These are phyloP conservation scores for Portevinia maculata DNA, from an alignment of 2,888 invertebrate species.

Conservation along the genomic window DNA sequence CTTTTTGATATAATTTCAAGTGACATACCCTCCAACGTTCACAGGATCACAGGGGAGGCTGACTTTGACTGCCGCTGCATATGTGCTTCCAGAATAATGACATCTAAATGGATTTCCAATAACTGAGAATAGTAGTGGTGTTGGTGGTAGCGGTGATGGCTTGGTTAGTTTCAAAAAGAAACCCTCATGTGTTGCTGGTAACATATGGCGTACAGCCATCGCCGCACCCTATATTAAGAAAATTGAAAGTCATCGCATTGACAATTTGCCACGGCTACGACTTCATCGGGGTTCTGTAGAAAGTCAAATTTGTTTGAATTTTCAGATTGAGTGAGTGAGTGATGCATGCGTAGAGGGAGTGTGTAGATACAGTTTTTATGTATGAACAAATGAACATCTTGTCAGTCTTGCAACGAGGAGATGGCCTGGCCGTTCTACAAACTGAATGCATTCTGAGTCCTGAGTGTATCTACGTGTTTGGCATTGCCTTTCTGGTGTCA, in stretches of 20 bases:
- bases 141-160: slow-evolving; percentile 29
- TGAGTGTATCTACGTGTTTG: slow-evolving; percentile 28
- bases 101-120: slow-evolving; percentile 74
- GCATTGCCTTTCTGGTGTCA: slow-evolving; percentile 34
- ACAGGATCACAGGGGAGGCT: slow-evolving; percentile 2
- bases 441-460: background rate
- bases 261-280: slow-evolving; percentile 72
- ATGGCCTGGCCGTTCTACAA: background rate
- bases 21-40: slow-evolving; percentile 51
- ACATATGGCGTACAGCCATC: slow-evolving; percentile 59
- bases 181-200: slow-evolving; percentile 51
- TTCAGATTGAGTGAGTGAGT: slow-evolving; percentile 36
- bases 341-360: slow-evolving; percentile 37
- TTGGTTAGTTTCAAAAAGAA: slow-evolving; percentile 49
- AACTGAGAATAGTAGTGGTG: slow-evolving; percentile 57
- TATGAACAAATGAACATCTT: background rate
- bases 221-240: slow-evolving; percentile 70
- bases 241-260: slow-evolving; percentile 73
- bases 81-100: slow-evolving; percentile 73
- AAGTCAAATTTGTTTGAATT: slow-evolving; percentile 58
- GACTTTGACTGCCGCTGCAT: slow-evolving; percentile 53
- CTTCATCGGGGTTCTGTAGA: slow-evolving; percentile 56
- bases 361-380: background rate
- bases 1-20: slow-evolving; percentile 64
- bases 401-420: slow-evolving; percentile 1